Base-by-base conservation (phyloP, 2,113 vertebrate species). In the Pelecanoides urinatrix region DNA sequence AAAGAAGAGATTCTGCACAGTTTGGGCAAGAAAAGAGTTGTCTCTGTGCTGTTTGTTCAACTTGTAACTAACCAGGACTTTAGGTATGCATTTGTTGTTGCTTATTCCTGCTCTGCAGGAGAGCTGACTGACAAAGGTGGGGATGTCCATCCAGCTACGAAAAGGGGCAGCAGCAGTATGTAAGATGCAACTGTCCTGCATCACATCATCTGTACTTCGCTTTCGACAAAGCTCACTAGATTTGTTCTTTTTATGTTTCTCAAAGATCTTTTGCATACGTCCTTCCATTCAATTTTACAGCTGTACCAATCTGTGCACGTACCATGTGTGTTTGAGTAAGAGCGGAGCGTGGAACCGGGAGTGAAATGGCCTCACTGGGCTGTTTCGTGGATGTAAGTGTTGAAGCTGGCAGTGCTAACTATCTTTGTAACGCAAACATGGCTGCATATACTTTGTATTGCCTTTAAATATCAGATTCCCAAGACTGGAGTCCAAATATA, bases 401-500 rank as follows among this genome's bases (percentile, higher is more conserved):
- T 8, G 2, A 82, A 30, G 19, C 6, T 47, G 82, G 55, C 72
- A 92, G 55, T 2, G 0, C 22, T 42, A 67, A 62, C 40, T 76
- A 38, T 55, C 61, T 91, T 17, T 77, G 25, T 53, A 67, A 73
- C 19, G 68, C 45, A 55, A 84, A 50, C n/a, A 59, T 6, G 65
- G 71, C 38, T 20, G 7, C 78, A 44, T 21, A 19, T 73, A 45
- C 36, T 91, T 96, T 36, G 50, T 44, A 65, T 23, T 91, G 50
- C 26, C 58, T 89, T 89, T 70, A 82, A 87, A 73, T 67, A 77
- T 78, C 58, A 86, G 65, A 78, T 88, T 92, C 26, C 47, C 50
- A 77, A 34, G 66, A 32, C 13, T 32, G 59, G 29, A 62, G 8
- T 89, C 73, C 92, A 96, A 91, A 92, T 73, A 88, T 25, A 77